Conservation (phyloP, 2,113 vertebrate genomes). For the Sinocyclocheilus anophthalmus region DNA sequence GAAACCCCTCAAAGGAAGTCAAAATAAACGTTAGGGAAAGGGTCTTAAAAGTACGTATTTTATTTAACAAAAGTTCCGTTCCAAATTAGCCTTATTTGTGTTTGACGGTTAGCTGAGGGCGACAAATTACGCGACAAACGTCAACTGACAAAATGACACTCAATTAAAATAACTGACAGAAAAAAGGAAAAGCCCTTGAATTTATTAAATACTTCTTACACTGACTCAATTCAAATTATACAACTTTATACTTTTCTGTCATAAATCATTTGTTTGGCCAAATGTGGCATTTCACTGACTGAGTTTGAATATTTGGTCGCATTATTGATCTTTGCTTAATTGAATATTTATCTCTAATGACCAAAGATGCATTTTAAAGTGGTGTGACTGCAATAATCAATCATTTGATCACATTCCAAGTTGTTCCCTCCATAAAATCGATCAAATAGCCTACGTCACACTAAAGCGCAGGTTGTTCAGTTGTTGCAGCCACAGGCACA, state of each 20-base stretch:
- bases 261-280: neutral
- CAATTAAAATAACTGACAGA: too few species aligned
- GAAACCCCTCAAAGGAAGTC: neutral
- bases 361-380: constrained; percentile 30
- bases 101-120: neutral
- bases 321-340: neutral
- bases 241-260: neutral
- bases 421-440: neutral
- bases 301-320: neutral
- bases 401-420: constrained; percentile 15
- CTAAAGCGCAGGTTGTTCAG: constrained; percentile 15
- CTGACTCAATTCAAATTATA: neutral
- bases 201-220: neutral
- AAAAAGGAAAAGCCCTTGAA: neutral
- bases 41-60: neutral
- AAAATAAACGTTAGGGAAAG: neutral
- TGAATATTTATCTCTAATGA: constrained; percentile 33
- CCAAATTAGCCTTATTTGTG: neutral
- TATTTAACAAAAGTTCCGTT: neutral
- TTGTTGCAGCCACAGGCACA: neutral
- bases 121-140: neutral
- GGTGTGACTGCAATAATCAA: constrained; percentile 45
- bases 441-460: neutral
- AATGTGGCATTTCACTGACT: neutral
- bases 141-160: too few species aligned